Evolutionary conservation across 2,797 vertebrate species (phyloP), one percentile per base, ranked within the genome.

Genomic region (Jordanella pulchra): DNA sequence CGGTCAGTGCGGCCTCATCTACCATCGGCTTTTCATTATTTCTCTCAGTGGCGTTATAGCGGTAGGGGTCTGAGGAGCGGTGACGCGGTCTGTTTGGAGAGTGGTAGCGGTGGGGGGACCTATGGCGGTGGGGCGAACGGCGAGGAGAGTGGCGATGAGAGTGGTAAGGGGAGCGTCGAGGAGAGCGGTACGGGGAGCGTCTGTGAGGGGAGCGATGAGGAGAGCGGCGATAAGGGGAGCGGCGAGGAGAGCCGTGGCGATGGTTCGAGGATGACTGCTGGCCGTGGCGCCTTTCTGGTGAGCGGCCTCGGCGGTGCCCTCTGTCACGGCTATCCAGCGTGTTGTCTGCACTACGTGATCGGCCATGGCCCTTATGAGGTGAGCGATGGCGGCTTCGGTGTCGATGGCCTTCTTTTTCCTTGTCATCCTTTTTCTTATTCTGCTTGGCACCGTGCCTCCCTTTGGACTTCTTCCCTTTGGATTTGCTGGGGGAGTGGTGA

Each of bases 291-390:
- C 92, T 23, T 21, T 71, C 69, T 39, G 69, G 69, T 28, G 69
- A 97, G 67, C 93, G 89, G 18, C 96, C 95, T 27, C 91, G 82
- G 35, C 78, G 74, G 7, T 92, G 93, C 53, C 84, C 92, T 64
- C 93, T 86, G 0, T 89, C 86, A 12, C 89, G 91, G 74, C 92
- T 80, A 54, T 98, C 96, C 90, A 97, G 89, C 25, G 93, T 94
- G 90, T 95, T 96, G 53, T 97, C 96, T 0, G 95, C 95, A 0
- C 96, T 97, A 77, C 92, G 95, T 0, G 96, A 91, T 75, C 96
- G 94, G 78, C 94, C 89, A 71, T 91, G 85, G 65, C 92, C 93
- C 89, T 91, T 96, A 39, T 96, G 95, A 0, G 96, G 95, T 1
- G 97, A 94, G 28, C 78, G 92, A 69, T 93, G 94, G 72, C 84